Percentiles rank a stretch among this genome's conserved stretches.
These are phyloP conservation scores for Acanthornis magna DNA, from an alignment of 2,797 vertebrate species.

Conservation along the genomic window DNA sequence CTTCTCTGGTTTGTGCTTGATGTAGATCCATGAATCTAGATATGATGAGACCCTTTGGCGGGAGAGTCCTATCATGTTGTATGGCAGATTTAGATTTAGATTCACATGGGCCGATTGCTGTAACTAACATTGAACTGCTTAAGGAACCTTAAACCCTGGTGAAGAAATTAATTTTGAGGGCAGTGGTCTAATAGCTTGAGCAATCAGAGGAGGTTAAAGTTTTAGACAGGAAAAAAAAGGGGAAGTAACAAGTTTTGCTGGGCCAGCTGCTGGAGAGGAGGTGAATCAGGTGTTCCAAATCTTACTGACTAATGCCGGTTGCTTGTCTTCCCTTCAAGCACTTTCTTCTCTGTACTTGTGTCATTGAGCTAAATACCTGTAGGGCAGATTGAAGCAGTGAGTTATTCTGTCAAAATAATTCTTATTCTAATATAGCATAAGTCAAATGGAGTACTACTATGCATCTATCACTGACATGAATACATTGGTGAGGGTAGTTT, in stretches of 20 bases:
- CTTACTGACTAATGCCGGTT: background rate
- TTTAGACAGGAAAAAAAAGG: background rate
- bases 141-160: background rate
- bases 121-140: background rate
- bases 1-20: background rate
- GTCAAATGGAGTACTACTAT: background rate
- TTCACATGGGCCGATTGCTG: background rate
- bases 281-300: background rate
- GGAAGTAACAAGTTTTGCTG: background rate
- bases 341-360: background rate
- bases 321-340: background rate
- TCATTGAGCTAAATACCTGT: background rate
- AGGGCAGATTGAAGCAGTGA: background rate
- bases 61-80: background rate
- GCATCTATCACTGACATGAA: background rate
- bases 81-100: background rate
- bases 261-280: background rate
- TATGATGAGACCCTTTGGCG: background rate
- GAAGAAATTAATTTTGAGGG: background rate
- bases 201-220: background rate
- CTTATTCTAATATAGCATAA: background rate
- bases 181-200: background rate
- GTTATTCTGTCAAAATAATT: background rate
- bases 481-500: background rate
- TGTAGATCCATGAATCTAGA: background rate